phyloP scores from a whole-genome alignment of 2,888 invertebrate species.

The Stramonita haemastoma region DNA sequence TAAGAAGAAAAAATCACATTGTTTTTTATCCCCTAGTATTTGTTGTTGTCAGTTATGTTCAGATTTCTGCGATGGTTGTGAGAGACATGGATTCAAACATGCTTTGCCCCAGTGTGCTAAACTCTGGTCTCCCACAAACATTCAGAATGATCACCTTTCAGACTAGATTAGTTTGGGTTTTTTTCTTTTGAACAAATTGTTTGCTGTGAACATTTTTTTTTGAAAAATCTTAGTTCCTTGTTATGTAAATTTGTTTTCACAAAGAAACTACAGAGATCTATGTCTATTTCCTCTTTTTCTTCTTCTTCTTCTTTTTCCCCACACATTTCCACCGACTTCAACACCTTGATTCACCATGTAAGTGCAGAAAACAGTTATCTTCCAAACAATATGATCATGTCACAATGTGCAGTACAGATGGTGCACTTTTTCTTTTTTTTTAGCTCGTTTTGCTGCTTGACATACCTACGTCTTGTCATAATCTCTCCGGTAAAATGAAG shows the following conservation, averaged over 20 bases:
- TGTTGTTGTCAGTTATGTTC: constrained; percentile 2
- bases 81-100: neutral
- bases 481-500: neutral
- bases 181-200: no score
- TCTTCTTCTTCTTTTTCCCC: neutral
- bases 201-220: neutral
- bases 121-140: constrained; percentile 6
- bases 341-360: neutral
- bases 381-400: neutral
- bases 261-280: no score
- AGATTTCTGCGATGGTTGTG: constrained; percentile 27
- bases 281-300: neutral
- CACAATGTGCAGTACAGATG: neutral
- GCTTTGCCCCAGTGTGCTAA: constrained; percentile 26
- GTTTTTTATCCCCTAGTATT: neutral
- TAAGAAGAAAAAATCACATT: neutral
- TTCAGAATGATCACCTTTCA: neutral
- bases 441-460: neutral
- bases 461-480: neutral
- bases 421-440: neutral
- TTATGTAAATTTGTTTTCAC: no score
- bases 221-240: neutral
- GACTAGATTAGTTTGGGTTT: no score
- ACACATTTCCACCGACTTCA: neutral
- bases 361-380: neutral